Conservation (phyloP, 2,888 invertebrate species). For the Sphecodes monilicornis region DNA sequence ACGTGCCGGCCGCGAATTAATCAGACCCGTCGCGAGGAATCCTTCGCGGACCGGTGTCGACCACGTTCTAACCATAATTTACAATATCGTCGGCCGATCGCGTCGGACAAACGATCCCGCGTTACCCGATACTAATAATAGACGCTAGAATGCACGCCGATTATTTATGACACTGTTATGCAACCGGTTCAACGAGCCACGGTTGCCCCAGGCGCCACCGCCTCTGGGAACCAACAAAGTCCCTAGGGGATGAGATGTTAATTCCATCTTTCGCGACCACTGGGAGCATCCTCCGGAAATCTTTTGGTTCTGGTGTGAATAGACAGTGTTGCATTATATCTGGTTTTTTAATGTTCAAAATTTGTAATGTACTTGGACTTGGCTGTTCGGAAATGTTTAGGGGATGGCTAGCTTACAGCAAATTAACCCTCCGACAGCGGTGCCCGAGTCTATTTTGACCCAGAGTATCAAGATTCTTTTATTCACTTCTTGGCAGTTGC, state of each 20-base stretch:
- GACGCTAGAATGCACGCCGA: slow-evolving; percentile 36
- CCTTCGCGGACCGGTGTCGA: neutral
- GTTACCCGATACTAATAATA: slow-evolving; percentile 44
- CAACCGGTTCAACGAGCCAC: slow-evolving; percentile 28
- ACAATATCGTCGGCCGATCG: slow-evolving; percentile 27
- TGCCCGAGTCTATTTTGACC: no score
- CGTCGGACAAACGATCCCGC: slow-evolving; percentile 24
- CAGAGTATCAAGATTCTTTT: no score
- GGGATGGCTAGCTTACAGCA: no score
- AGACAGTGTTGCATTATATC: no score
- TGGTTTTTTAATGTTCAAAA: no score
- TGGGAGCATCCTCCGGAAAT: neutral
- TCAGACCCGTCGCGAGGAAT: neutral
- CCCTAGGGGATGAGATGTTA: neutral
- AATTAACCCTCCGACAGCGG: no score
- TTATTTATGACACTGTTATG: slow-evolving; percentile 47
- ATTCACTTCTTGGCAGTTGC: no score
- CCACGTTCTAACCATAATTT: slow-evolving; percentile 15
- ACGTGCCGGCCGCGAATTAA: slow-evolving; percentile 2
- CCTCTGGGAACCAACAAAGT: neutral
- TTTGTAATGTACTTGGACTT: no score
- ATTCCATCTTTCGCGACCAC: neutral
- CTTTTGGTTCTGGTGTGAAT: neutral
- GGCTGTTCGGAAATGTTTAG: no score
- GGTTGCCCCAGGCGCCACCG: slow-evolving; percentile 28